Percentiles rank a stretch among this genome's conserved stretches.
Conservation (phyloP, 2,113 vertebrate species). For the Dolichallabes microphthalmus region DNA sequence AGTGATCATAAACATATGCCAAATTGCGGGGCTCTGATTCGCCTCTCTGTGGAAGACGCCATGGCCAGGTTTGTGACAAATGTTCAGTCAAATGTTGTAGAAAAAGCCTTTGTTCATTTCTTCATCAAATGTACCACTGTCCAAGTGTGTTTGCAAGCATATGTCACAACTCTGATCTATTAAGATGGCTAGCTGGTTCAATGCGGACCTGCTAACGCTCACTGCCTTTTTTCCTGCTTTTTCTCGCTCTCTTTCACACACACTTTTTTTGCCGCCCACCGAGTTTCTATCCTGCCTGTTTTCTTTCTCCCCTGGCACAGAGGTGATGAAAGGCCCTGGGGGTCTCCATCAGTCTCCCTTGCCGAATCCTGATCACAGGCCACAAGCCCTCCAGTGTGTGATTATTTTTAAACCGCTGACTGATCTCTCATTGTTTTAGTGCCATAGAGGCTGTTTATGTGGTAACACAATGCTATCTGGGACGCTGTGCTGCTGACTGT, state of each 20-base stretch:
- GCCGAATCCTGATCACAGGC: constrained; percentile 15
- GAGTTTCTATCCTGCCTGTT: neutral
- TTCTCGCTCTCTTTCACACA: neutral
- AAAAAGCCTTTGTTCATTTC: neutral
- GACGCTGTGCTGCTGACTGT: constrained; percentile 25
- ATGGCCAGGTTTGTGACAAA: neutral
- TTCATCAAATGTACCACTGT: neutral
- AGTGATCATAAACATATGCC: constrained; percentile 20
- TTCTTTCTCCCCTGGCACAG: constrained; percentile 26
- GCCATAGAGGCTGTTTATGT: constrained; percentile 38
- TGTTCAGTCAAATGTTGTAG: neutral
- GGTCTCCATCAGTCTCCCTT: constrained; percentile 15
- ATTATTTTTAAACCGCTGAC: constrained; percentile 45
- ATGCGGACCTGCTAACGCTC: no score
- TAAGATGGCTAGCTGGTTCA: no score
- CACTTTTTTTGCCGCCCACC: neutral
- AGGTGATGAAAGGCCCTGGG: constrained; percentile 39
- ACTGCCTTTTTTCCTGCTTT: neutral
- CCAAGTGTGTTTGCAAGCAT: neutral
- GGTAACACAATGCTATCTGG: constrained; percentile 36
- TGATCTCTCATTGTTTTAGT: constrained; percentile 48
- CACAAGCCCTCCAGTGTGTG: constrained; percentile 11
- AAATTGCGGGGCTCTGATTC: neutral
- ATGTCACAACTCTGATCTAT: neutral
- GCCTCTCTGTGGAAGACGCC: neutral